phyloP scores from a whole-genome alignment of 2,888 invertebrate genomes.

The Parapristionchus giblindavisi region DNA sequence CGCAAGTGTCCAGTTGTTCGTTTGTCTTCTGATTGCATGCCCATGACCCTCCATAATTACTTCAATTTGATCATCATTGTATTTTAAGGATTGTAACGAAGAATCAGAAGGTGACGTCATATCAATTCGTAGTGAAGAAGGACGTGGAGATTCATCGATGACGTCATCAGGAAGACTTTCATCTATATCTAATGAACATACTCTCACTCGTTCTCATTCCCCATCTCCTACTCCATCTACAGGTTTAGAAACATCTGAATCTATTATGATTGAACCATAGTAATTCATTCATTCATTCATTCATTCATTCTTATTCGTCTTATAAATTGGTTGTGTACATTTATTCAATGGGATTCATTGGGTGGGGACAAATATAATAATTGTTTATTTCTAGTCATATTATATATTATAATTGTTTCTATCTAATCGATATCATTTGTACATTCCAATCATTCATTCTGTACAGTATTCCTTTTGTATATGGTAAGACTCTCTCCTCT shows the following conservation, averaged over 20 bases:
- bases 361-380: background rate
- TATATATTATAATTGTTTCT: too few relatives aligned
- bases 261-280: conserved; percentile 20
- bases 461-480: conserved; percentile 16
- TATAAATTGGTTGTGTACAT: too few relatives aligned
- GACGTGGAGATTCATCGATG: conserved; percentile 11
- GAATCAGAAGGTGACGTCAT: conserved; percentile 32
- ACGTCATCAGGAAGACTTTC: too few relatives aligned
- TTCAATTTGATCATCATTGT: too few relatives aligned
- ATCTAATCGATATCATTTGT: too few relatives aligned
- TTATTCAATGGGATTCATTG: background rate
- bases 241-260: conserved; percentile 15
- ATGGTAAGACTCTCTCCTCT: too few relatives aligned
- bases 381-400: conserved; percentile 4
- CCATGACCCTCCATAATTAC: too few relatives aligned
- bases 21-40: too few relatives aligned
- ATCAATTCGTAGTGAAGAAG: conserved; percentile 13
- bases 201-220: background rate
- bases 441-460: too few relatives aligned
- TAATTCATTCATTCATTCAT: background rate
- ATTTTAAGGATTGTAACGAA: conserved; percentile 34
- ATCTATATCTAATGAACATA: background rate
- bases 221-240: conserved; percentile 31
- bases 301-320: background rate
- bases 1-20: too few relatives aligned